phyloP scores from a whole-genome alignment of 2,113 vertebrate genomes.

The Vulpes ferrilata region DNA sequence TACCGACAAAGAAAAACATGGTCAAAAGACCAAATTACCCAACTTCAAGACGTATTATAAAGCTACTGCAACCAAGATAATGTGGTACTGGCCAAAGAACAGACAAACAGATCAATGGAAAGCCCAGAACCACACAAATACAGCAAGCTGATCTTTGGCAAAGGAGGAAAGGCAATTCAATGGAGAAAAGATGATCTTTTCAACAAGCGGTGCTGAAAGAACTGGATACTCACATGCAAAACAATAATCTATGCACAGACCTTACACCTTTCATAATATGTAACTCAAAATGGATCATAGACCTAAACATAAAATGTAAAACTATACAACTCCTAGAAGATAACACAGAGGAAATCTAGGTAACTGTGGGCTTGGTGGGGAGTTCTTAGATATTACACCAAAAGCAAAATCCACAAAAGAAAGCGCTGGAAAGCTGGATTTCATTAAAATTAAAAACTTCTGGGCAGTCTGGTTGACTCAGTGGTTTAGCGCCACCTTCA shows the following conservation, averaged over 20 bases:
- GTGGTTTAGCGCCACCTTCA: too few relatives aligned
- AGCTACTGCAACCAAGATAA: not conserved
- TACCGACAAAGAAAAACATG: not conserved
- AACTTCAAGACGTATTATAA: not conserved
- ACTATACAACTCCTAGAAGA: not conserved
- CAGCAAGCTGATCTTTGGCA: not conserved
- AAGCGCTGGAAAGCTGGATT: not conserved
- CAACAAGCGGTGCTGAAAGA: not conserved
- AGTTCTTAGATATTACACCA: not conserved
- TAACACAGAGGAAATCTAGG: not conserved
- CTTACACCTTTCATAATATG: not conserved
- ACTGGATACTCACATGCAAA: not conserved
- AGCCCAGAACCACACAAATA: not conserved
- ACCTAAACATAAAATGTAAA: slow-evolving; percentile 13
- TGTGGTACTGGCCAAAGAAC: not conserved
- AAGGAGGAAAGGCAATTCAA: not conserved
- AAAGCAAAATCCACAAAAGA: not conserved
- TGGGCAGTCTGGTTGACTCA: not conserved
- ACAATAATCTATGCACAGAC: not conserved
- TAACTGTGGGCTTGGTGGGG: not conserved
- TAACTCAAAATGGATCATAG: slow-evolving; percentile 6
- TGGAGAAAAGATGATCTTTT: not conserved
- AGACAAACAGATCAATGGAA: not conserved
- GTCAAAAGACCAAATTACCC: not conserved
- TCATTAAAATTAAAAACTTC: slow-evolving; percentile 13